Percentiles rank a stretch among this genome's conserved stretches.
These are phyloP conservation scores for Polia nebulosa DNA, from an alignment of 2,888 invertebrate species.

Conservation along the genomic window DNA sequence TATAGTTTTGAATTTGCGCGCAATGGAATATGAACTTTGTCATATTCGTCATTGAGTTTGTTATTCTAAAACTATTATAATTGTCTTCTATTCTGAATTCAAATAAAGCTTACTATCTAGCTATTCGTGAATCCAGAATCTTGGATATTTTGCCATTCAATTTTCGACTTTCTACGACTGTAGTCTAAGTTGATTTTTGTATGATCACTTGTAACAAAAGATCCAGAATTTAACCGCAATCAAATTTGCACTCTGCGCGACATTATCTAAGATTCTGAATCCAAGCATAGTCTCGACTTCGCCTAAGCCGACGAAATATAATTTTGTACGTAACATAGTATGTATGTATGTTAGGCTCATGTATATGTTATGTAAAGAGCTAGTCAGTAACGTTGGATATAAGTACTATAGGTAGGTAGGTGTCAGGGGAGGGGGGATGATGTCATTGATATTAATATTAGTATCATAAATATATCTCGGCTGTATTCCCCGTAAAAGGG, in stretches of 20 bases:
- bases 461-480: no score
- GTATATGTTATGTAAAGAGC: conserved; percentile 68
- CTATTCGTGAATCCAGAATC: neutral
- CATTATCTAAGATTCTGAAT: neutral
- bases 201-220: neutral
- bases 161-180: neutral
- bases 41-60: neutral
- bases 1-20: no score
- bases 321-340: conserved; percentile 30
- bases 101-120: neutral
- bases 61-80: neutral
- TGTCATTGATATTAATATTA: conserved; percentile 16
- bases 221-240: neutral
- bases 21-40: neutral
- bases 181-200: neutral
- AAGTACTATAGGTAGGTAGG: conserved; percentile 46
- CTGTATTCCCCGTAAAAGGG: no score
- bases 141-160: neutral
- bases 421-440: neutral
- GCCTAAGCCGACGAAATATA: conserved; percentile 39
- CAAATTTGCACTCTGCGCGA: neutral
- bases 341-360: conserved; percentile 34
- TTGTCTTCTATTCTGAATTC: neutral
- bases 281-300: conserved; percentile 19
- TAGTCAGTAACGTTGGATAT: conserved; percentile 67